Percentiles rank a stretch among this genome's conserved stretches.
Conservation (phyloP, 2,113 vertebrate species). For the Phycodurus eques region DNA sequence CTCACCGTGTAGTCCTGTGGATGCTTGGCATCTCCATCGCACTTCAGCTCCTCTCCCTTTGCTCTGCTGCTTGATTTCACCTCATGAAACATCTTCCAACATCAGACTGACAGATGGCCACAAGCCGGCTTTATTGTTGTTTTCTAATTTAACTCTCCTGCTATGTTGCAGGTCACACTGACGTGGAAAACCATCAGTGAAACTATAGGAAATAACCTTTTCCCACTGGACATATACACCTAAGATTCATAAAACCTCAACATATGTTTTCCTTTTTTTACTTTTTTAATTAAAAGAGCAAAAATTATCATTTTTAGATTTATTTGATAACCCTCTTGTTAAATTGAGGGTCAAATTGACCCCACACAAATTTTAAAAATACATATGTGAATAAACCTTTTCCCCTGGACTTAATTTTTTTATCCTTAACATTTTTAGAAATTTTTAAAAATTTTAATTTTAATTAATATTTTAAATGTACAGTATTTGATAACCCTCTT, state of each 20-base stretch:
- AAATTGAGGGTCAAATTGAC: too few species aligned
- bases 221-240: not conserved
- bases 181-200: not conserved
- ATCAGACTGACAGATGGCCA: conserved; percentile 66
- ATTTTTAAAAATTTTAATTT: too few species aligned
- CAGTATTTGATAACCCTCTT: too few species aligned
- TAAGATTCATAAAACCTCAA: too few species aligned
- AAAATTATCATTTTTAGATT: too few species aligned
- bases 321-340: too few species aligned
- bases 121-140: conserved; percentile 57
- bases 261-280: too few species aligned
- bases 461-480: not conserved
- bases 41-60: conserved; percentile 56
- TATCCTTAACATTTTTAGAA: not conserved
- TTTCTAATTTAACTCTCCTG: conserved; percentile 26
- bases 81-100: conserved; percentile 63
- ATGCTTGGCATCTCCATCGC: conserved; percentile 62
- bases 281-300: too few species aligned
- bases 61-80: conserved; percentile 67
- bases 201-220: not conserved
- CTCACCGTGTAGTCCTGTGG: conserved; percentile 55
- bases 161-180: conserved; percentile 14
- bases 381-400: too few species aligned
- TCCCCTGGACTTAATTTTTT: not conserved
- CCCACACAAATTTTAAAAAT: too few species aligned